These are phyloP conservation scores for Acrocyrtus sp. DNA, from an alignment of 2,888 invertebrate species.

Conservation along the genomic window DNA sequence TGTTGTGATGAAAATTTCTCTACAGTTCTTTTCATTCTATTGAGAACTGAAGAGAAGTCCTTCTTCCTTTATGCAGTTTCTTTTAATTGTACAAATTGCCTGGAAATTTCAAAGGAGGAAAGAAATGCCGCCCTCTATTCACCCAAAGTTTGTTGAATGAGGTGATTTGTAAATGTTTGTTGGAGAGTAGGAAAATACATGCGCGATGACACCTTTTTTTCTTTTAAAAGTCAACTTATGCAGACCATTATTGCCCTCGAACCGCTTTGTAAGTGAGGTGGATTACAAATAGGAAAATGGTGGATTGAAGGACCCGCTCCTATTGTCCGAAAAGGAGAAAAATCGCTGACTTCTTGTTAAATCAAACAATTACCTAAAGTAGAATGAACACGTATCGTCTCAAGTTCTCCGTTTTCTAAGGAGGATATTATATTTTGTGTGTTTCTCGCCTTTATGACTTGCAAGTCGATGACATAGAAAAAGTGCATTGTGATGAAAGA, in stretches of 20 bases:
- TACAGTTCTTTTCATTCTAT: slow-evolving; percentile 33
- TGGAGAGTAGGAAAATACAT: background rate
- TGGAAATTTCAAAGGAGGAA: slow-evolving; percentile 37
- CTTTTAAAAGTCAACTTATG: slow-evolving; percentile 22
- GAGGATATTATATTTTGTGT: too few species aligned
- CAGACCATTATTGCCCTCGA: slow-evolving; percentile 19
- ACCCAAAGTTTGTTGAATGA: slow-evolving; percentile 8
- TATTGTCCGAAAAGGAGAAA: slow-evolving; percentile 22
- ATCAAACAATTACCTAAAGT: slow-evolving; percentile 37
- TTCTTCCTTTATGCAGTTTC: background rate
- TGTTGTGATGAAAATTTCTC: slow-evolving; percentile 46
- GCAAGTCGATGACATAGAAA: slow-evolving; percentile 5
- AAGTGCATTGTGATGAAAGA: background rate
- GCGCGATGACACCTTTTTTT: slow-evolving; percentile 38
- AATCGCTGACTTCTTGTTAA: slow-evolving; percentile 37
- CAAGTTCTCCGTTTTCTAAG: too few species aligned
- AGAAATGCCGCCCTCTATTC: slow-evolving; percentile 28
- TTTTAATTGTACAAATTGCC: slow-evolving; percentile 37
- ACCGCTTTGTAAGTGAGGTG: too few species aligned
- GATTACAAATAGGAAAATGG: too few species aligned
- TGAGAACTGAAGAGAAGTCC: slow-evolving; percentile 23
- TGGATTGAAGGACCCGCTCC: slow-evolving; percentile 34
- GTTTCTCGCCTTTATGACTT: background rate
- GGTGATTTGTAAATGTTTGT: slow-evolving; percentile 35
- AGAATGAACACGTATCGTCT: slow-evolving; percentile 15